Base-by-base conservation (phyloP, 1,140 invertebrate species). In the Apocrypta bakeri region DNA sequence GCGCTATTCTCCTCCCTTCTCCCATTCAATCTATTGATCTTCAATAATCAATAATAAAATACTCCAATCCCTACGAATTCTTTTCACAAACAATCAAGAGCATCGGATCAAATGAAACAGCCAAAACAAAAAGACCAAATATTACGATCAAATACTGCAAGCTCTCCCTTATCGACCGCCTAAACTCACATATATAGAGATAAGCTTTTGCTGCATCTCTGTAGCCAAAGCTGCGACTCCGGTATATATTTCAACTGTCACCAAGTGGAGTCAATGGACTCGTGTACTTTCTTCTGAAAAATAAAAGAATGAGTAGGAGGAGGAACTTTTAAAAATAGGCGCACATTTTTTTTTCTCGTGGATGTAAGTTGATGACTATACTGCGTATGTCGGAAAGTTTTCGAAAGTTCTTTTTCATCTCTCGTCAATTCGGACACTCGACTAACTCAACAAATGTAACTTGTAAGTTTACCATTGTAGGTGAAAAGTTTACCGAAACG, bases 301-400 rank as follows among this genome's bases (percentile, higher is more conserved):
- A 64, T n/a, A 64, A 37, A 12, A 64, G 63, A 64, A 27, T 27
- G 25, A 64, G 63, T 0, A 64, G 63, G n/a, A n/a, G n/a, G n/a
- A n/a, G n/a, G n/a, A n/a, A n/a, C n/a, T 64, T 64, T 66, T 66
- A 66, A 66, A 66, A 66, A 66, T 66, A 66, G 24, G 24, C 63
- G 63, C 24, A 14, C 63, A 25, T 66, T 56, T 56, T 56, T 21
- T 17, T 21, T 21, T 0, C n/a, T 17, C n/a, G 1, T 56, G 48
- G 21, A 56, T 21, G n/a, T 17, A 21, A 66, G 27, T 24, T 25
- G 25, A 14, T 24, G 63, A 56, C 48, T 56, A n/a, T n/a, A 14
- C 48, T 21, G 63, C 24, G 63, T 27, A 56, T 56, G 63, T 11
- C 63, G 63, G 63, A 64, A 64, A 64, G 25, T 27, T 64, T 63